A percentile compares a stretch with the other conserved stretches of the same genome.
phyloP scores from a whole-genome alignment of 2,113 vertebrate species.

The Peromyscus polionotus region DNA sequence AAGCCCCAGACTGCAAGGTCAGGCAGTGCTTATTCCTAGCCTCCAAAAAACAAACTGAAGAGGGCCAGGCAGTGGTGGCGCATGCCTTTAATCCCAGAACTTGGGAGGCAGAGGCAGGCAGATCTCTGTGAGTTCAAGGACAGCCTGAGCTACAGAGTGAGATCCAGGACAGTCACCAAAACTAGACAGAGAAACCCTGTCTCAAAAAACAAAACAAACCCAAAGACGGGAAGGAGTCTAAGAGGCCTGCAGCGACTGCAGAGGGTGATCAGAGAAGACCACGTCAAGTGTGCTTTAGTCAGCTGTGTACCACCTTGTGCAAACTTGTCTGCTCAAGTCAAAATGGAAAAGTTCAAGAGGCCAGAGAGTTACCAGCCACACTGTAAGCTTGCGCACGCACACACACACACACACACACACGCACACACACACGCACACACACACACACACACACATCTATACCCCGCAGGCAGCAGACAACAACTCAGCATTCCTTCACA shows the following conservation, averaged over 20 bases:
- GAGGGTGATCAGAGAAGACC: neutral
- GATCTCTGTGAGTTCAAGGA: too few relatives aligned
- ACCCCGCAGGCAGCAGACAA: neutral
- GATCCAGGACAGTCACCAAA: too few relatives aligned
- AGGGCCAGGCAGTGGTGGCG: too few relatives aligned
- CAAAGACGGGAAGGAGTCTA: neutral
- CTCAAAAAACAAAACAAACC: too few relatives aligned
- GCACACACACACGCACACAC: neutral
- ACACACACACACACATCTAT: neutral
- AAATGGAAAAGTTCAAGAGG: slow-evolving; percentile 45
- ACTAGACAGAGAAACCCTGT: too few relatives aligned
- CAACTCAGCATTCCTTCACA: neutral
- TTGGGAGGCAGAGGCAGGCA: too few relatives aligned
- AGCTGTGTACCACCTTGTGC: neutral
- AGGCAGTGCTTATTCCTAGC: neutral
- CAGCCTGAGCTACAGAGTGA: too few relatives aligned
- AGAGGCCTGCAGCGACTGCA: fast-evolving
- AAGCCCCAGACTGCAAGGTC: too few relatives aligned
- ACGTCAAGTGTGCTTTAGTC: neutral
- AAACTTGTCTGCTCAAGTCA: slow-evolving; percentile 52
- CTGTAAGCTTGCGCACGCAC: neutral
- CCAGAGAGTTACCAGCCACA: neutral
- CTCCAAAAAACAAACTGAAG: neutral
- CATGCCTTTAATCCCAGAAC: too few relatives aligned
- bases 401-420: neutral